Conservation (phyloP, 2,888 invertebrate species). For the Ichneumoninae sp. region DNA sequence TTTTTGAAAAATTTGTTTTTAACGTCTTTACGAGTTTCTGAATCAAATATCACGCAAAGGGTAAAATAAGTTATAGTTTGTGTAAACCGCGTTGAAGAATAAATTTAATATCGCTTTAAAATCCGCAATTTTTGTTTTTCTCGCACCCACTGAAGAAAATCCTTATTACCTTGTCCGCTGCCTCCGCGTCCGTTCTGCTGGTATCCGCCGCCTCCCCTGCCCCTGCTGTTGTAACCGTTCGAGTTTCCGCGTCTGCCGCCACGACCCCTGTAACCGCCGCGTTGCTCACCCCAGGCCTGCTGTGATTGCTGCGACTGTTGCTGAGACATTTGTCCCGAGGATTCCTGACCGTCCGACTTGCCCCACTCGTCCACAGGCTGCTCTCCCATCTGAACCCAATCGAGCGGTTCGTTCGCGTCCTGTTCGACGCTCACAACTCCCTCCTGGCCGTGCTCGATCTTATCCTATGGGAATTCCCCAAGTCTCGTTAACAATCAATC, state of each 20-base stretch:
- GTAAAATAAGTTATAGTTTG: too few species aligned
- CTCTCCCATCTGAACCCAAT: constrained; percentile 81
- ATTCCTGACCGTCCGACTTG: constrained; percentile 82
- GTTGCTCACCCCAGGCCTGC: constrained; percentile 80
- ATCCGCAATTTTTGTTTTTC: background rate
- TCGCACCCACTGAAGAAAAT: background rate
- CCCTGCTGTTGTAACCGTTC: constrained; percentile 86
- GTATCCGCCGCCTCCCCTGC: constrained; percentile 84
- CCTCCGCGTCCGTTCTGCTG: constrained; percentile 83
- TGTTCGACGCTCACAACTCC: constrained; percentile 70
- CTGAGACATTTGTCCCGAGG: constrained; percentile 78
- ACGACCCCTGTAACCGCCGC: constrained; percentile 83
- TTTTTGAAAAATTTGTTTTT: too few species aligned
- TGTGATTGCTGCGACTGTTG: constrained; percentile 77
- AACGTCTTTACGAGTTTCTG: too few species aligned
- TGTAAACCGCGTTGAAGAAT: too few species aligned
- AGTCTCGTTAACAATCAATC: constrained; percentile 12
- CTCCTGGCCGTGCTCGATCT: constrained; percentile 75
- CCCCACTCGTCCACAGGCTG: constrained; percentile 79
- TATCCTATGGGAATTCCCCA: constrained; percentile 72
- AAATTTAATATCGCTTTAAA: too few species aligned
- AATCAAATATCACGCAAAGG: too few species aligned
- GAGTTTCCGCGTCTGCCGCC: constrained; percentile 85
- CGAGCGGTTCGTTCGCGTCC: constrained; percentile 74
- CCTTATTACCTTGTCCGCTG: constrained; percentile 76